Conservation (phyloP, 2,797 vertebrate genomes). For the Hylomyscus alleni region DNA sequence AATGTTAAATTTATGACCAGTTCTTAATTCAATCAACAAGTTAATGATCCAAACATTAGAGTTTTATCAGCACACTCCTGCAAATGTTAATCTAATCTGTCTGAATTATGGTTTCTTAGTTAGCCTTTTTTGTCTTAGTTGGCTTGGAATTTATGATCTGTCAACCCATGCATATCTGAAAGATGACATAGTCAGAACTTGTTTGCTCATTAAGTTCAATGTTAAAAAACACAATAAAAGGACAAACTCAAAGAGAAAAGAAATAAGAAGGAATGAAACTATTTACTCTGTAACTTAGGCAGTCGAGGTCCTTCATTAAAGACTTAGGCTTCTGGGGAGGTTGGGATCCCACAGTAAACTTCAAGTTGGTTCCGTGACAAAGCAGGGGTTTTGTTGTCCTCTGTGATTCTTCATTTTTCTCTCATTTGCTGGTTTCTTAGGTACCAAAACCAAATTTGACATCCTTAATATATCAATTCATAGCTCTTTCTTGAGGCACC, state of each 20-base stretch:
- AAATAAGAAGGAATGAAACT: neutral
- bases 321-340: neutral
- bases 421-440: neutral
- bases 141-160: conserved; percentile 97
- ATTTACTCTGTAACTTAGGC: neutral
- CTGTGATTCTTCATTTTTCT: neutral
- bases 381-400: neutral
- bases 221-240: conserved; percentile 88
- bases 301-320: neutral
- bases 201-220: conserved; percentile 99
- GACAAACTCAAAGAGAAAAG: conserved; percentile 16
- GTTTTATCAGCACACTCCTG: conserved; percentile 94
- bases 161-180: conserved; percentile 98
- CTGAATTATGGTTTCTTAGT: conserved; percentile 97
- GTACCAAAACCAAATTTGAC: neutral
- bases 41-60: conserved; percentile 93
- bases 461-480: neutral
- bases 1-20: conserved; percentile 95
- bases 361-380: neutral
- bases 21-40: conserved; percentile 96
- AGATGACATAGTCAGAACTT: conserved; percentile 95
- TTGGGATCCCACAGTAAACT: neutral
- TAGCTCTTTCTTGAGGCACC: neutral
- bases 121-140: conserved; percentile 91
- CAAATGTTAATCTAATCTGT: conserved; percentile 97